Percentiles rank a stretch among this genome's conserved stretches.
phyloP scores from a whole-genome alignment of 2,797 vertebrate genomes.

The Taeniopygia guttata region DNA sequence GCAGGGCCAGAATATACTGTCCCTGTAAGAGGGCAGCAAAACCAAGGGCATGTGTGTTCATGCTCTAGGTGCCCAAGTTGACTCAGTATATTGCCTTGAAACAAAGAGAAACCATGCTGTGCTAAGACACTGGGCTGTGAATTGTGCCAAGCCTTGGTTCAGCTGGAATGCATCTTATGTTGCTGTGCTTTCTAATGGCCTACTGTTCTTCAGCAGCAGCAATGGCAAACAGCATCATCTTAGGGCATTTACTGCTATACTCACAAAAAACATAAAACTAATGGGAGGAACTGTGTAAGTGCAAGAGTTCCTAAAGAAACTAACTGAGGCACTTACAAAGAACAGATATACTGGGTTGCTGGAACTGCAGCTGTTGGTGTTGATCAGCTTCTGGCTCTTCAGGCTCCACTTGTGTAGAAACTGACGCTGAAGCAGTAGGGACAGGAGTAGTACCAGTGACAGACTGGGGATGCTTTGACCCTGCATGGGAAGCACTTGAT shows the following conservation, averaged over 20 bases:
- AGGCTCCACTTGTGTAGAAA: constrained; percentile 83
- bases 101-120: neutral
- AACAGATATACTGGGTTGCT: constrained; percentile 77
- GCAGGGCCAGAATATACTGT: neutral
- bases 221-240: neutral
- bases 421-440: constrained; percentile 69
- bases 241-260: neutral
- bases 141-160: neutral
- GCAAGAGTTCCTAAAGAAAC: neutral
- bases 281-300: neutral
- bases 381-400: constrained; percentile 91
- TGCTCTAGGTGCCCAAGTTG: neutral
- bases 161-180: neutral
- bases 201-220: neutral
- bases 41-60: accelerated
- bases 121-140: neutral
- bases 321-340: constrained; percentile 76
- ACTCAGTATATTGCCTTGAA: neutral
- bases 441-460: constrained; percentile 53
- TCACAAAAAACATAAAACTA: neutral
- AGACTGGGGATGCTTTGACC: constrained; percentile 66
- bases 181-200: neutral
- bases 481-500: constrained; percentile 75
- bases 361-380: constrained; percentile 83
- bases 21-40: neutral